Evolutionary conservation across 2,797 vertebrate genomes (phyloP).

Genomic region (Paguma larvata): DNA sequence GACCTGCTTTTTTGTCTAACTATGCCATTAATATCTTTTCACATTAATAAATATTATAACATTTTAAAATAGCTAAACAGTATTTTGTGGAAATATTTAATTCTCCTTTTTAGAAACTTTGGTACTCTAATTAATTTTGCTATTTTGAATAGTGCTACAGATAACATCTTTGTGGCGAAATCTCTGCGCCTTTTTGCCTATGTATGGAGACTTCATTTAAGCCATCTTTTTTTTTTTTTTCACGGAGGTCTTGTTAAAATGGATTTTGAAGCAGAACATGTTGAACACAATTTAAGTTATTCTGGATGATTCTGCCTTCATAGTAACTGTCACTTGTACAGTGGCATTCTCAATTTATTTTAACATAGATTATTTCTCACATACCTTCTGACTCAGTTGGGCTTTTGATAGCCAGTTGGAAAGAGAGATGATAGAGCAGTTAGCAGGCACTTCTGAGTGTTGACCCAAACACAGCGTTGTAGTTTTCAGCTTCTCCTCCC

Average conservation of each 20-base stretch:
- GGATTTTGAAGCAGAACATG: not conserved
- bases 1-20: not conserved
- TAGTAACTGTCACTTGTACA: not conserved
- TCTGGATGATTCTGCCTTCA: not conserved
- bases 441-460: not conserved
- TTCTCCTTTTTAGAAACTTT: not conserved
- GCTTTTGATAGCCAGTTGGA: not conserved
- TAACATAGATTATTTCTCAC: not conserved
- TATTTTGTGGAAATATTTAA: conserved; percentile 2
- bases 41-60: not conserved
- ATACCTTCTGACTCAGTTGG: not conserved
- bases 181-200: not conserved
- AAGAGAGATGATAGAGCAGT: not conserved
- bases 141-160: not conserved
- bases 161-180: conserved; percentile 2
- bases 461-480: not conserved
- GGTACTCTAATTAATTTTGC: not conserved
- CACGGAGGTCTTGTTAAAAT: not conserved
- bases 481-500: not conserved
- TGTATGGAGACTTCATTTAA: conserved; percentile 15
- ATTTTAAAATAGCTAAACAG: not conserved
- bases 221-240: not conserved
- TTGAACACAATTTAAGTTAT: conserved; percentile 8
- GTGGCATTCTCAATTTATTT: not conserved
- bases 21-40: conserved; percentile 3